These are phyloP conservation scores for Molorchus minor DNA, from an alignment of 2,888 invertebrate genomes.

Conservation along the genomic window DNA sequence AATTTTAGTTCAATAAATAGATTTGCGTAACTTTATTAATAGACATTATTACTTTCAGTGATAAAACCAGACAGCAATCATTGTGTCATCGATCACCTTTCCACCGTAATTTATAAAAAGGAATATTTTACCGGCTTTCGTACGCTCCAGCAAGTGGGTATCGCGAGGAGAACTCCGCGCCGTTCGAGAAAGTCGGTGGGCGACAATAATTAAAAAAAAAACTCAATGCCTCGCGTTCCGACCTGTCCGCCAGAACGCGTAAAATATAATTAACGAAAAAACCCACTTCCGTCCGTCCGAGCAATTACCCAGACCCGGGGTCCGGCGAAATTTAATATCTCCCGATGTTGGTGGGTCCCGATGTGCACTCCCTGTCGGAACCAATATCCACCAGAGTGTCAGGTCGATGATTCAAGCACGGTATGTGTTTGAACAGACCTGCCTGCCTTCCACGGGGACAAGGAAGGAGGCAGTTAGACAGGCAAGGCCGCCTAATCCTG, in stretches of 20 bases:
- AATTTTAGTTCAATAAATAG: too few relatives aligned
- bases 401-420: slow-evolving; percentile 37
- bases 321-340: slow-evolving; percentile 25
- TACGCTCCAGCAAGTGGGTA: too few relatives aligned
- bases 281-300: slow-evolving; percentile 19
- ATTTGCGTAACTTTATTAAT: too few relatives aligned
- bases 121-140: too few relatives aligned
- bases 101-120: too few relatives aligned
- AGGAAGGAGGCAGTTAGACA: too few relatives aligned
- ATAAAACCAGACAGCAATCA: too few relatives aligned
- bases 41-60: too few relatives aligned
- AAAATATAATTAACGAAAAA: slow-evolving; percentile 19
- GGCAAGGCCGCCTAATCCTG: too few relatives aligned
- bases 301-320: slow-evolving; percentile 17
- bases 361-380: slow-evolving; percentile 14
- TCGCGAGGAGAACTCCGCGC: too few relatives aligned
- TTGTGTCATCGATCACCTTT: too few relatives aligned
- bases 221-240: neutral
- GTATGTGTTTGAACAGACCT: slow-evolving; percentile 27
- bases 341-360: slow-evolving; percentile 14
- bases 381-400: slow-evolving; percentile 30
- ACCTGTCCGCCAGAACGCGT: slow-evolving; percentile 12
- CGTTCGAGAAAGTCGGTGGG: neutral
- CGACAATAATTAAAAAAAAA: neutral
- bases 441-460: too few relatives aligned